Evolutionary conservation across 1,140 invertebrate species (phyloP).

Genomic region (Himalopsyche phryganea): DNA sequence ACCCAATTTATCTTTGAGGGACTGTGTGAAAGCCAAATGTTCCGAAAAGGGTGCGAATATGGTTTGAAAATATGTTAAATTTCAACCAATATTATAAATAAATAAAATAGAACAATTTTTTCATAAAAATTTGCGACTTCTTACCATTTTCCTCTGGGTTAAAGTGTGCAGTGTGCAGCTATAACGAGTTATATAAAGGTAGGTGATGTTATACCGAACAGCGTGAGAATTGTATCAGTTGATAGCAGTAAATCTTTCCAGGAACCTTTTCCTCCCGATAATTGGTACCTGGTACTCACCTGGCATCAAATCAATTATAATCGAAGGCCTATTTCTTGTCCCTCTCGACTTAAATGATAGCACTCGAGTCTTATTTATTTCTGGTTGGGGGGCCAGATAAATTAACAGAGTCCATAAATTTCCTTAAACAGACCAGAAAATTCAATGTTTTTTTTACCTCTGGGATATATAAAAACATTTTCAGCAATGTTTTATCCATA

Average conservation of each 20-base stretch:
- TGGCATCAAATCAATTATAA: slow-evolving; percentile 20
- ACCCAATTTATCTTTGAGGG: no score
- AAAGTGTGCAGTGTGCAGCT: no score
- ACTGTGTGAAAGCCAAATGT: no score
- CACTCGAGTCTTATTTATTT: slow-evolving; percentile 4
- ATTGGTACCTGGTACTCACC: slow-evolving; percentile 3
- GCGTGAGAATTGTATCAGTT: slow-evolving; percentile 21
- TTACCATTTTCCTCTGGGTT: no score
- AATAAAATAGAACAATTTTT: no score
- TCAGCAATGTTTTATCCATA: neutral
- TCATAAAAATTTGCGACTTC: no score
- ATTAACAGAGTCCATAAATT: neutral
- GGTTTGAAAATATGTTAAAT: no score
- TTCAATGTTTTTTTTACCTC: neutral
- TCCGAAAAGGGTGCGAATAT: no score
- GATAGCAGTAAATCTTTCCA: slow-evolving; percentile 22
- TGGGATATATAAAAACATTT: neutral
- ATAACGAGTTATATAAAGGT: no score
- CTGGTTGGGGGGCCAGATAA: neutral
- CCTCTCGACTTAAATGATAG: neutral
- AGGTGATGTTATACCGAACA: no score
- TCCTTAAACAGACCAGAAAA: neutral
- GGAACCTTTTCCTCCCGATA: slow-evolving; percentile 12
- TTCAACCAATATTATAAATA: no score
- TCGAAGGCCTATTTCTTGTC: slow-evolving; percentile 4